These are phyloP conservation scores for Leucoraja erinaceus DNA, from an alignment of 2,113 vertebrate species.

Conservation along the genomic window DNA sequence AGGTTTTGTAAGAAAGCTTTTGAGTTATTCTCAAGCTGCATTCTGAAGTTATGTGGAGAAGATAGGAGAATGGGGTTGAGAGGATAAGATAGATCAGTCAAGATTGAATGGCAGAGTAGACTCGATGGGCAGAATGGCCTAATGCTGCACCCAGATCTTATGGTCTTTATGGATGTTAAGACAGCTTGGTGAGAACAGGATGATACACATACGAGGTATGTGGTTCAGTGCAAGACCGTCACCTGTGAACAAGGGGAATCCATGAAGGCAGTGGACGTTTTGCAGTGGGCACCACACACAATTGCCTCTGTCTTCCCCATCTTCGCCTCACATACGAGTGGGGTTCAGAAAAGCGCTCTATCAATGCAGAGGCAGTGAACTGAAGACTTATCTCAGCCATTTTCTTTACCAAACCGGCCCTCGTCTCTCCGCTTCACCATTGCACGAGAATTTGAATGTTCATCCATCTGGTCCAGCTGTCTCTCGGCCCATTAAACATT, in stretches of 20 bases:
- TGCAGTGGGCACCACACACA: too few relatives aligned
- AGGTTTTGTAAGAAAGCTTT: not conserved
- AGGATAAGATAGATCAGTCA: too few relatives aligned
- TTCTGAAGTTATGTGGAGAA: too few relatives aligned
- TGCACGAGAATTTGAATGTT: not conserved
- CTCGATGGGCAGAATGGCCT: too few relatives aligned
- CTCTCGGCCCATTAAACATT: conserved; percentile 13
- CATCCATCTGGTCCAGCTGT: not conserved
- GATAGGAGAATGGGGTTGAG: too few relatives aligned
- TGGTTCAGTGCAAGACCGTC: not conserved
- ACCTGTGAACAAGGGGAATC: not conserved
- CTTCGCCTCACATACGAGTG: not conserved
- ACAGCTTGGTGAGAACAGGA: not conserved
- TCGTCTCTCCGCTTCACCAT: not conserved
- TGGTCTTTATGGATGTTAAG: too few relatives aligned
- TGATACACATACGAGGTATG: not conserved
- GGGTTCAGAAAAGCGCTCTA: not conserved
- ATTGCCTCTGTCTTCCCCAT: not conserved
- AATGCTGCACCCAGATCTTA: too few relatives aligned
- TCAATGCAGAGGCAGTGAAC: not conserved
- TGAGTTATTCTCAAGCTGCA: too few relatives aligned
- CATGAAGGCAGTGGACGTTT: not conserved
- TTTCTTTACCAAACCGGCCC: not conserved
- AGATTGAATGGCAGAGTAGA: too few relatives aligned
- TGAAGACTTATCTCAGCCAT: not conserved